phyloP scores from a whole-genome alignment of 2,888 invertebrate genomes.

The Pantelozetes paolii region DNA sequence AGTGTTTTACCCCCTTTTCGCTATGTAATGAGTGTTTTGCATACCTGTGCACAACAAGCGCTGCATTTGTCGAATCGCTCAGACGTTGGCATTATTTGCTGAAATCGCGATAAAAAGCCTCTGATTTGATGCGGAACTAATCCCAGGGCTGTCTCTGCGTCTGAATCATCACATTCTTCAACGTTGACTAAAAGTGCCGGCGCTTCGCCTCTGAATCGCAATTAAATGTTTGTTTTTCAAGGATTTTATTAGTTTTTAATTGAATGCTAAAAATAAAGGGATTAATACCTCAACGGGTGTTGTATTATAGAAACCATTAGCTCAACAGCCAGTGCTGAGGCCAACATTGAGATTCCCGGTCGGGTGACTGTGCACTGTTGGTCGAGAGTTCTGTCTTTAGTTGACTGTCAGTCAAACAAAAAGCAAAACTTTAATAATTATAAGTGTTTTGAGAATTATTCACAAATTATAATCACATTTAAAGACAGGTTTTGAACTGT shows the following conservation, averaged over 20 bases:
- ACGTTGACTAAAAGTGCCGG: slow-evolving; percentile 58
- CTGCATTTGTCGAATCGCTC: slow-evolving; percentile 83
- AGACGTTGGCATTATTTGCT: slow-evolving; percentile 76
- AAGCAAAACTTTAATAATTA: slow-evolving; percentile 23
- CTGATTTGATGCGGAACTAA: slow-evolving; percentile 87
- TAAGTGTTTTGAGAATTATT: not conserved
- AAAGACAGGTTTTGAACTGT: no score
- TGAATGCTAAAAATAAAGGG: not conserved
- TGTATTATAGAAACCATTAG: slow-evolving; percentile 78
- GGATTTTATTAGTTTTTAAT: not conserved
- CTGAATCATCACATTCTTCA: slow-evolving; percentile 50
- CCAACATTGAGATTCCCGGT: slow-evolving; percentile 86
- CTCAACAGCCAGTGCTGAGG: slow-evolving; percentile 85
- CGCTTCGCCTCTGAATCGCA: slow-evolving; percentile 40
- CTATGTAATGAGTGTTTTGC: slow-evolving; percentile 34
- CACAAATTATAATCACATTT: no score
- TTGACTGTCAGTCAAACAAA: slow-evolving; percentile 61
- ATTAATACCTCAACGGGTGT: slow-evolving; percentile 66
- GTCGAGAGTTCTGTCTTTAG: slow-evolving; percentile 84
- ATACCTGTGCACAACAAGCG: slow-evolving; percentile 69
- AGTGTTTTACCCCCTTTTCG: not conserved
- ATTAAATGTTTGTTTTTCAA: not conserved
- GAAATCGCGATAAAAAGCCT: slow-evolving; percentile 78
- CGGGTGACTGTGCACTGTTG: slow-evolving; percentile 97
- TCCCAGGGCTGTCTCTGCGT: slow-evolving; percentile 60